phyloP scores from a whole-genome alignment of 2,113 vertebrate genomes.

The Isurus oxyrinchus region DNA sequence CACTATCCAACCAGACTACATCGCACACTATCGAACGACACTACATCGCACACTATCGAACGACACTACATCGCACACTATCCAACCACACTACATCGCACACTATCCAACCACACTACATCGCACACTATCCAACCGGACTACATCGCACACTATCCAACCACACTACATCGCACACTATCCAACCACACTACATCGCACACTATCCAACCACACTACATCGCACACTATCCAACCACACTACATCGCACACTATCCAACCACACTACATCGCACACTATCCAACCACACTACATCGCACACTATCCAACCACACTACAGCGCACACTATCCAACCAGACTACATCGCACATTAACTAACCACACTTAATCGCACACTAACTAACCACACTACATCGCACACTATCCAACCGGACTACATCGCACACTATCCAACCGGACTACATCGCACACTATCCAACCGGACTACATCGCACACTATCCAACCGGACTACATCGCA shows the following conservation, averaged over 20 bases:
- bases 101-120: slow-evolving; percentile 16
- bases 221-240: background rate
- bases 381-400: no score
- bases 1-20: background rate
- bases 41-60: background rate
- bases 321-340: slow-evolving; percentile 6
- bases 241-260: background rate
- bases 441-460: no score
- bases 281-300: background rate
- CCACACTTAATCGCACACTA: no score
- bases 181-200: background rate
- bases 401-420: no score
- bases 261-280: background rate
- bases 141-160: background rate
- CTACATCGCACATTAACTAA: background rate
- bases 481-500: no score
- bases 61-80: background rate
- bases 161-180: background rate
- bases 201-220: background rate
- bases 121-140: no score
- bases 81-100: background rate
- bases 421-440: no score
- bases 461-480: no score
- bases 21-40: background rate
- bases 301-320: background rate